Conservation (phyloP, 2,888 invertebrate species). For the Camptogramma bilineatum region DNA sequence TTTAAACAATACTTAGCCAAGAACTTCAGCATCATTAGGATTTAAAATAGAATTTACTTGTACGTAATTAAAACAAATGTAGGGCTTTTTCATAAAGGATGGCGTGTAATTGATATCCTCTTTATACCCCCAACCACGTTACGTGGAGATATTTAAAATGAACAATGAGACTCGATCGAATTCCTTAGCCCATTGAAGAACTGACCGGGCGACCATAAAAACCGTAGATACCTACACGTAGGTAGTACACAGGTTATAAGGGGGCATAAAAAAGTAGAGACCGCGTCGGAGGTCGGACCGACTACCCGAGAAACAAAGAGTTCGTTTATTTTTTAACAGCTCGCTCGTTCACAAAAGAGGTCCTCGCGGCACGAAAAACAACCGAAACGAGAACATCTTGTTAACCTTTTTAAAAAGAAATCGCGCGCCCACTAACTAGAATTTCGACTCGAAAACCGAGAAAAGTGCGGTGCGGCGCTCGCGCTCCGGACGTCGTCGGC, state of each 20-base stretch:
- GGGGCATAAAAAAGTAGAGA: conserved; percentile 83
- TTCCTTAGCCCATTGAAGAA: conserved; percentile 85
- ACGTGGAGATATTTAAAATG: conserved; percentile 67
- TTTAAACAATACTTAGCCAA: conserved; percentile 36
- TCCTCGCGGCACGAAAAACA: conserved; percentile 82
- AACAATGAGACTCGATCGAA: conserved; percentile 83
- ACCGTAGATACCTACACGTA: conserved; percentile 85
- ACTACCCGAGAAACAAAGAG: conserved; percentile 85
- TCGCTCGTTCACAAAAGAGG: conserved; percentile 84
- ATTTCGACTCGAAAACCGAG: conserved; percentile 83
- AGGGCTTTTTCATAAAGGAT: conserved; percentile 52
- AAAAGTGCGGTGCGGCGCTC: conserved; percentile 70
- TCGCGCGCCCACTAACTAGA: conserved; percentile 83
- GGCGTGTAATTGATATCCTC: conserved; percentile 64
- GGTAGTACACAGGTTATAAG: conserved; percentile 85
- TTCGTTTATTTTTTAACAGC: conserved; percentile 86
- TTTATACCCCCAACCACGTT: conserved; percentile 57
- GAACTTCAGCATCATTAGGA: conserved; percentile 44
- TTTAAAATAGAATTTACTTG: conserved; percentile 53
- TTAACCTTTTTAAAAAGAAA: conserved; percentile 85
- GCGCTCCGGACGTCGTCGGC: conserved; percentile 61
- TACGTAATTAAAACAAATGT: conserved; percentile 56
- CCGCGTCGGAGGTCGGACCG: conserved; percentile 84
- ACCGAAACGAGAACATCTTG: conserved; percentile 83
- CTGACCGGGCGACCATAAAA: conserved; percentile 84